Evolutionary conservation across 2,797 vertebrate species (phyloP), one percentile per base, ranked within the genome.

Genomic region (Eupleurogrammus muticus): DNA sequence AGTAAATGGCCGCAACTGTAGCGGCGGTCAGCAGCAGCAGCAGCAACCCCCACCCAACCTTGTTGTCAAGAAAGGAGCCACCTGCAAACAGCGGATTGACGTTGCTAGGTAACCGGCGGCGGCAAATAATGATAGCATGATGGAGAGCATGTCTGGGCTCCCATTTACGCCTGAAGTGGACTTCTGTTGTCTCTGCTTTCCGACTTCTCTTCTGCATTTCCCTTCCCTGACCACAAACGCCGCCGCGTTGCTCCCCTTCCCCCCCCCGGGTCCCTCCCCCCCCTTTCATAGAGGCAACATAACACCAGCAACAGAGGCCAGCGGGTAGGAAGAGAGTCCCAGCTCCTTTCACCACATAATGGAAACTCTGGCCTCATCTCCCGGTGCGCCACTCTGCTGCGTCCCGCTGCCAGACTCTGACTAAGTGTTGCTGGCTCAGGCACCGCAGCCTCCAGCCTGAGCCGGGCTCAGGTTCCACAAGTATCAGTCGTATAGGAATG

Each of bases 21-120:
- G 78, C 78, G 78, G 69, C 36, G 70, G 86, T 81, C 79, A 79
- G 55, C 57, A 56, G 48, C 75, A 46, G 55, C 73, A 56, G 70
- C 64, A 47, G 48, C 60, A 56, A 49, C 68, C 66, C 46, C 66
- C 82, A 57, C 57, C 75, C 38, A 36, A 49, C 69, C 80, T 71
- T 70, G 83, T 87, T 76, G 84, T 86, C 81, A 82, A 73, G 75
- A 85, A n/a, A 62, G 70, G 52, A 80, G 83, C 88, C 81, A 80
- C 91, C 86, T 82, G 83, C 87, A 84, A 82, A 87, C 84, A 73
- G 85, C 88, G 82, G 89, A 83, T 81, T 84, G 70, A 23, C 54
- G 91, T 94, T 93, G 92, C 93, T 91, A 91, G 90, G 92, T 75
- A 89, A 92, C 91, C 75, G 10, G 58, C 78, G 67, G 80, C 81